Conservation (phyloP, 1,140 invertebrate genomes). For the Archegozetes longisetosus region DNA sequence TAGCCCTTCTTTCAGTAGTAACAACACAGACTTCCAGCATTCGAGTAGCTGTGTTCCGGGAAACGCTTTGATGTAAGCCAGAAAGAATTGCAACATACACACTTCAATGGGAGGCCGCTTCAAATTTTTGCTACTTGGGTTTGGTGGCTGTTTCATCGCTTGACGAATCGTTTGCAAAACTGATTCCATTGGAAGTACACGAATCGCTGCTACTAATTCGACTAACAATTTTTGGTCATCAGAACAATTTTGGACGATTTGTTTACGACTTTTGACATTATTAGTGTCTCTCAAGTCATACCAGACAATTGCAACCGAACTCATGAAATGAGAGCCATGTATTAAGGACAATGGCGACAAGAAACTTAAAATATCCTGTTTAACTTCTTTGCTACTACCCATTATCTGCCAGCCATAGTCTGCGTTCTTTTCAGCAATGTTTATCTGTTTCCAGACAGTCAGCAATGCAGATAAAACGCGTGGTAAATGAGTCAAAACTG, state of each 20-base stretch:
- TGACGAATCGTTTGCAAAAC: conserved; percentile 60
- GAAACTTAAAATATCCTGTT: conserved; percentile 63
- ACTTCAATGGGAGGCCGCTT: conserved; percentile 36
- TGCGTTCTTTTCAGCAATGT: neutral
- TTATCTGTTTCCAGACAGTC: conserved; percentile 43
- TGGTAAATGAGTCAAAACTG: conserved; percentile 58
- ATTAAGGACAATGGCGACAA: conserved; percentile 71
- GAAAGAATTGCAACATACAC: conserved; percentile 44
- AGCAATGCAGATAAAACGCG: conserved; percentile 61
- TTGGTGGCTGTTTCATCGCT: conserved; percentile 57
- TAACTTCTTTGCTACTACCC: conserved; percentile 36
- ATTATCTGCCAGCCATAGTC: conserved; percentile 25
- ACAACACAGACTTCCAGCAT: conserved; percentile 57
- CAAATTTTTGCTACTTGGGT: conserved; percentile 26
- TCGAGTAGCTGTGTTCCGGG: conserved; percentile 50
- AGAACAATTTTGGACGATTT: conserved; percentile 41
- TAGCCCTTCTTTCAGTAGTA: conserved; percentile 57
- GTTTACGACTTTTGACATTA: neutral
- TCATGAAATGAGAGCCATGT: conserved; percentile 63
- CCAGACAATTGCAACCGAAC: conserved; percentile 75
- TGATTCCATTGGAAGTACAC: conserved; percentile 44
- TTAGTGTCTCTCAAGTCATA: conserved; percentile 44
- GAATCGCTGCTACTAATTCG: conserved; percentile 57
- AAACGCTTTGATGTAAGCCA: conserved; percentile 48
- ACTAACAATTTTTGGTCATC: conserved; percentile 58